These are phyloP conservation scores for Pemphigus obesinymphae DNA, from an alignment of 1,140 invertebrate species.

Conservation along the genomic window DNA sequence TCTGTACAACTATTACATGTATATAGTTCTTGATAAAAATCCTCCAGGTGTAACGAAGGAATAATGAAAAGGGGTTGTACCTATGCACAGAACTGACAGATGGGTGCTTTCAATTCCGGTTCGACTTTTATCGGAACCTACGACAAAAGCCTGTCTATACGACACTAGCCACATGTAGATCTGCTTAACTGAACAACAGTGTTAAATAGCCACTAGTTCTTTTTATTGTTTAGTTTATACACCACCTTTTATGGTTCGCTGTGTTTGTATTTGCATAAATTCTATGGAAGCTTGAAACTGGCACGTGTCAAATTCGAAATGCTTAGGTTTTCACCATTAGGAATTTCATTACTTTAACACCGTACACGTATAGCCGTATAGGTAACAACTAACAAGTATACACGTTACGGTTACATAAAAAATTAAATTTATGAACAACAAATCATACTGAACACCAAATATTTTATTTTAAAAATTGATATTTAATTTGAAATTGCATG, in stretches of 20 bases:
- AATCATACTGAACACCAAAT: too few relatives aligned
- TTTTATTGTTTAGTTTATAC: slow-evolving; percentile 13
- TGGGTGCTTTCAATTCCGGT: slow-evolving; percentile 40
- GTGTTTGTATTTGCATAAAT: slow-evolving; percentile 15
- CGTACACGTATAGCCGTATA: too few relatives aligned
- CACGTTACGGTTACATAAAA: too few relatives aligned
- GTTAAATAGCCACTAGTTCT: slow-evolving; percentile 16
- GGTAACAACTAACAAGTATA: too few relatives aligned
- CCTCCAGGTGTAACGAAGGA: slow-evolving; percentile 35
- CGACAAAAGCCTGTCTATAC: neutral
- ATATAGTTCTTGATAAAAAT: slow-evolving; percentile 27
- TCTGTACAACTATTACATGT: neutral
- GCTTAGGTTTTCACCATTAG: neutral
- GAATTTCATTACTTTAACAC: neutral
- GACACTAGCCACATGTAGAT: slow-evolving; percentile 24
- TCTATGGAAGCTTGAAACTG: neutral
- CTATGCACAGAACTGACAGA: neutral
- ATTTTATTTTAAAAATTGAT: too few relatives aligned
- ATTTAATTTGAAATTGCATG: too few relatives aligned
- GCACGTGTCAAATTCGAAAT: slow-evolving; percentile 20
- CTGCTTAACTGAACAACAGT: neutral
- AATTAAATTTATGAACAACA: too few relatives aligned
- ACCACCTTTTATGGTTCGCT: slow-evolving; percentile 22
- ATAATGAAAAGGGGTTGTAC: slow-evolving; percentile 32
- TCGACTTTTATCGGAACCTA: slow-evolving; percentile 29